phyloP scores from a whole-genome alignment of 2,113 vertebrate species.

The Dryoscopus gambensis region DNA sequence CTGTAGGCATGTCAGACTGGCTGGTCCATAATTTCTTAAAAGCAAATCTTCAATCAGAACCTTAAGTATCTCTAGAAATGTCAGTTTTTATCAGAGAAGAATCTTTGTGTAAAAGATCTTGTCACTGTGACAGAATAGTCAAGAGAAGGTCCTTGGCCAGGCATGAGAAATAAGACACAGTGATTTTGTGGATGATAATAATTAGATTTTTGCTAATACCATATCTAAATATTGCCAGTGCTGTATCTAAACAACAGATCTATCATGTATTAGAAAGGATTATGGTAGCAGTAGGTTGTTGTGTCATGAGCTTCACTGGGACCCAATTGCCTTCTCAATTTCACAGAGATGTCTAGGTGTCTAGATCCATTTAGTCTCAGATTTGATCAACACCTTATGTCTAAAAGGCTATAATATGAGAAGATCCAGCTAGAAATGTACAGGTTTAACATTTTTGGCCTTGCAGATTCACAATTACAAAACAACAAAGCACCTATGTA shows the following conservation, averaged over 20 bases:
- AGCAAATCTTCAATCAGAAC: not conserved
- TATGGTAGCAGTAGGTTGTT: not conserved
- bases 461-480: not conserved
- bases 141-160: not conserved
- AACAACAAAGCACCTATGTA: not conserved
- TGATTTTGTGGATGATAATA: not conserved
- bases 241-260: not conserved
- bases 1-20: not conserved
- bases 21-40: not conserved
- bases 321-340: not conserved
- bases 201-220: not conserved
- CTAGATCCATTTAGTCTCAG: not conserved
- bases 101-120: not conserved
- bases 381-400: not conserved
- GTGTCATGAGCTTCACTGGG: not conserved
- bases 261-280: not conserved
- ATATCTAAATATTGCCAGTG: not conserved
- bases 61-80: not conserved
- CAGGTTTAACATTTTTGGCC: not conserved
- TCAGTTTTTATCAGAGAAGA: not conserved
- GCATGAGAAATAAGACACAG: not conserved
- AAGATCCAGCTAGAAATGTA: not conserved
- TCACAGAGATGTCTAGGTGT: not conserved
- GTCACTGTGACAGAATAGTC: not conserved
- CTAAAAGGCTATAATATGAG: not conserved